Evolutionary conservation across 2,797 vertebrate genomes (phyloP).

Genomic region (Channa striata): DNA sequence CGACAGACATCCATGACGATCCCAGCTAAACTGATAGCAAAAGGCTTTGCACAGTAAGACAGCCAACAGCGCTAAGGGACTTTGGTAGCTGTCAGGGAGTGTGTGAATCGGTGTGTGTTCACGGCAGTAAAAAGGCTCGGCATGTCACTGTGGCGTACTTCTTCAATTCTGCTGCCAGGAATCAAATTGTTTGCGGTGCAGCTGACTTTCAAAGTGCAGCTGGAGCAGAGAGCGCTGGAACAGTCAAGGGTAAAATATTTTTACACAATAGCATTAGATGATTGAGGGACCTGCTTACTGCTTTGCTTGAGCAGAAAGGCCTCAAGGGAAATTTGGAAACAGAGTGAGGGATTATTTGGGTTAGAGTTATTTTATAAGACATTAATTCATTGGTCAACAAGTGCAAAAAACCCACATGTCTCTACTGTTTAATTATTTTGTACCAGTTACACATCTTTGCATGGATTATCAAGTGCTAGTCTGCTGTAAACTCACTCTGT

Average conservation of each 20-base stretch:
- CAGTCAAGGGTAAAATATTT: conserved; percentile 41
- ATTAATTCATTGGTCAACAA: neutral
- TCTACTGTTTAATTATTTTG: conserved; percentile 6
- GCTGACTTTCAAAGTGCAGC: conserved; percentile 51
- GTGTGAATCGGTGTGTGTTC: neutral
- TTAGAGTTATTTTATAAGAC: conserved; percentile 6
- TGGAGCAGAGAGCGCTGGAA: conserved; percentile 29
- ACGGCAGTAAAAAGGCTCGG: conserved; percentile 12
- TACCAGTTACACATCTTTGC: conserved; percentile 21
- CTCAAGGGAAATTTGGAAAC: conserved; percentile 33
- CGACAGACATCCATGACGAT: conserved; percentile 4
- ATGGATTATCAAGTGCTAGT: neutral
- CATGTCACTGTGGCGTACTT: conserved; percentile 1
- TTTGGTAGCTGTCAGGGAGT: neutral
- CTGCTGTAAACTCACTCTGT: too few species aligned
- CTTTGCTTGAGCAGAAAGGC: conserved; percentile 13
- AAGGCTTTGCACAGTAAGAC: conserved; percentile 19
- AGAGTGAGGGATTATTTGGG: conserved; percentile 8
- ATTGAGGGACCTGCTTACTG: neutral
- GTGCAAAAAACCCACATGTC: neutral
- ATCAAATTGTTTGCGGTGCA: neutral
- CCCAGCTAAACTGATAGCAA: conserved; percentile 24
- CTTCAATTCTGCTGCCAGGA: conserved; percentile 24
- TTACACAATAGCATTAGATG: conserved; percentile 27
- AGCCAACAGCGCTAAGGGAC: conserved; percentile 14